Evolutionary conservation across 2,888 invertebrate genomes (phyloP).

Genomic region (Lepetodrilus schrolli): DNA sequence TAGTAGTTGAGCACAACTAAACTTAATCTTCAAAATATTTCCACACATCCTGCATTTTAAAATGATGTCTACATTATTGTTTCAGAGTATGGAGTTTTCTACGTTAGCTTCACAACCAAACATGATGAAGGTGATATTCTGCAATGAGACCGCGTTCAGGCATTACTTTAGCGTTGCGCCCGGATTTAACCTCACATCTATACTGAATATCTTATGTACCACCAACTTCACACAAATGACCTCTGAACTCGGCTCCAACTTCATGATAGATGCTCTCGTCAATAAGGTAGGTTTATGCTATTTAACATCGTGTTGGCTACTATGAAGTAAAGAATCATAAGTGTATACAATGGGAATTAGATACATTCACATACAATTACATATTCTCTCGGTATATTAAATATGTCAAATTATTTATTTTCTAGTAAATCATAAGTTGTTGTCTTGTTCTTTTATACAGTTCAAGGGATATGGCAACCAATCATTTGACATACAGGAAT

Average conservation of each 20-base stretch:
- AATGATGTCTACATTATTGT: too few species aligned
- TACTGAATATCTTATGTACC: constrained; percentile 35
- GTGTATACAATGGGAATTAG: too few species aligned
- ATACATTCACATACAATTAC: too few species aligned
- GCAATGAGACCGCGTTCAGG: constrained; percentile 37
- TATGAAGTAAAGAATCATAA: too few species aligned
- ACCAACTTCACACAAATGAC: constrained; percentile 41
- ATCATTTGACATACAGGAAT: constrained; percentile 30
- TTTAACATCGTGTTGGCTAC: too few species aligned
- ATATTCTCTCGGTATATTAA: too few species aligned
- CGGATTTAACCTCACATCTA: constrained; percentile 36
- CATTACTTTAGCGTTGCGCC: constrained; percentile 40
- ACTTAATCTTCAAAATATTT: too few species aligned
- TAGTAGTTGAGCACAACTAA: too few species aligned
- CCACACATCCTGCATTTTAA: too few species aligned
- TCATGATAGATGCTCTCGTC: constrained; percentile 36
- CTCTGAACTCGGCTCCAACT: constrained; percentile 34
- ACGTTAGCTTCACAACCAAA: constrained; percentile 7
- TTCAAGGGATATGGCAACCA: neutral
- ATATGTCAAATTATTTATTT: too few species aligned
- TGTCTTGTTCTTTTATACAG: neutral
- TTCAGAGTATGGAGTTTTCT: constrained; percentile 36
- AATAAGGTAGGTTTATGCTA: constrained; percentile 37
- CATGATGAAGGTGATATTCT: constrained; percentile 34
- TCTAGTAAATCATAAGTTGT: too few species aligned